Percentiles rank a stretch among this genome's conserved stretches.
Conservation (phyloP, 2,113 vertebrate species). For the Solea senegalensis region DNA sequence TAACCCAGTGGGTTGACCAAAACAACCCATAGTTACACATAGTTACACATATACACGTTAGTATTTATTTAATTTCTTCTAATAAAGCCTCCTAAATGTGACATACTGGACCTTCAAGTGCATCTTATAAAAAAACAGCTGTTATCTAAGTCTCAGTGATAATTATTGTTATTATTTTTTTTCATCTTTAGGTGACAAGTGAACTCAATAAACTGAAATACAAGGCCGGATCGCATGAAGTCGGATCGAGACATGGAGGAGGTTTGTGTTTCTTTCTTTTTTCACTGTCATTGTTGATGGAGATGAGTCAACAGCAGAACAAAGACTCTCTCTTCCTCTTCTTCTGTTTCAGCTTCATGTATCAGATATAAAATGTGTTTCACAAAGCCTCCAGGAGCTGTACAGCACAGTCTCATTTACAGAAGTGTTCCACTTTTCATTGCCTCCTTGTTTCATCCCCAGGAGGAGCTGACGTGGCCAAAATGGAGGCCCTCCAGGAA, state of each 20-base stretch:
- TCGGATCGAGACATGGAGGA: conserved; percentile 72
- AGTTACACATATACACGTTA: too few species aligned
- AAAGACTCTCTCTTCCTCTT: neutral
- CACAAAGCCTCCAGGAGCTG: conserved; percentile 2
- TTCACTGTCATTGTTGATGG: neutral
- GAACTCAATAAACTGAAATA: conserved; percentile 97
- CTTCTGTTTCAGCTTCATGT: neutral
- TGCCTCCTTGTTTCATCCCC: conserved; percentile 31
- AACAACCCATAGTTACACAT: too few species aligned
- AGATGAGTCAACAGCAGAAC: conserved; percentile 6
- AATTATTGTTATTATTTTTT: conserved; percentile 30
- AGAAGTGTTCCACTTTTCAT: conserved; percentile 42
- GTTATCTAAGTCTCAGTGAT: neutral
- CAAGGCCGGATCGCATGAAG: conserved; percentile 90
- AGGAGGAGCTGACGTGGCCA: conserved; percentile 83
- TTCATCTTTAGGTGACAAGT: conserved; percentile 80
- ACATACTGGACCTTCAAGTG: too few species aligned
- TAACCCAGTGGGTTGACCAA: too few species aligned
- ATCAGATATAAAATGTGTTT: conserved; percentile 16
- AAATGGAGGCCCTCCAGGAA: conserved; percentile 92
- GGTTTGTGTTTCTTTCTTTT: conserved; percentile 52
- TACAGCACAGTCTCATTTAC: conserved; percentile 37
- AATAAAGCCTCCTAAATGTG: too few species aligned
- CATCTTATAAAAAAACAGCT: conserved; percentile 3
- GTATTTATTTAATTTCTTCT: too few species aligned